Base-by-base conservation (phyloP, 2,888 invertebrate genomes). In the Brachycybe producta region DNA sequence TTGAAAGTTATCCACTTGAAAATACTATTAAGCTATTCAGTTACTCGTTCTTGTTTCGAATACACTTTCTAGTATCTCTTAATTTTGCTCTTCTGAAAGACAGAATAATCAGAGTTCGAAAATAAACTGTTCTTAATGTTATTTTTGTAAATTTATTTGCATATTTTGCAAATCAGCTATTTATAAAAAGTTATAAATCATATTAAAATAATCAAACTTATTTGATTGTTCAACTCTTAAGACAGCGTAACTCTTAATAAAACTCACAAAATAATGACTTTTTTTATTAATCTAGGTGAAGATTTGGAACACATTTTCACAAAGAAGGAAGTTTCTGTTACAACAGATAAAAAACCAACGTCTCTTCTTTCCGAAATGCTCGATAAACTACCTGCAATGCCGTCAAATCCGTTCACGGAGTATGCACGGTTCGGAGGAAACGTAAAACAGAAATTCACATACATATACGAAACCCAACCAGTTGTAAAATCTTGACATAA, bases 351-450 rank as follows among this genome's bases (percentile, higher is more conserved):
- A 61, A 47, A 55, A 49, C 41, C 65, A 57, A 39, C 48, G 57
- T 90, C 90, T 24, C 69, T 80, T 53, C 69, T 94, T 39, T 71
- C 84, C 0, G 77, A 82, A 60, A 81, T 84, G 58, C 66, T 94
- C 40, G 77, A 80, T 58, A 80, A 81, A 59, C 82, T 79, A 57
- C 82, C 83, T 0, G 75, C 79, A 60, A 70, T 82, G 54, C 83
- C 84, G 1, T 78, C 81, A 61, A 87, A 91, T 67, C 87, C 88
- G 46, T 95, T 84, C 68, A 75, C 83, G 55, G 84, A 85, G 61
- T 95, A 82, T 72, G 84, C 88, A 2, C 84, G 83, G 68, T 94
- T 84, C 67, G 92, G 94, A 72, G 92, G 92, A 55, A 83, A 80
- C 57, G 69, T 70, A 57, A 54, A 61, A 49, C 53, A 5, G 11